These are phyloP conservation scores for Glaucopsyche alexis DNA, from an alignment of 2,888 invertebrate genomes.

Conservation along the genomic window DNA sequence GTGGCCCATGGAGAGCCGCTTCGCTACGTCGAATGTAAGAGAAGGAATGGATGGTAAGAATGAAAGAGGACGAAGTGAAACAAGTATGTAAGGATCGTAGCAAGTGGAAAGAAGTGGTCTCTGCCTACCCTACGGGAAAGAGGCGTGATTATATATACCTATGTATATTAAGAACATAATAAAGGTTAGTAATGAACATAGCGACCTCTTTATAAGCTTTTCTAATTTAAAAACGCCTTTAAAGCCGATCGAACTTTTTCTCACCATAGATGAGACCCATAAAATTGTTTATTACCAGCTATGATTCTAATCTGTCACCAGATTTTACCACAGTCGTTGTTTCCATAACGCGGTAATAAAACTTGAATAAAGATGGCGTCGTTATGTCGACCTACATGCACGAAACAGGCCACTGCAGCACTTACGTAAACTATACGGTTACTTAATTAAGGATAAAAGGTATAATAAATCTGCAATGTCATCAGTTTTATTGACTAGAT, in stretches of 20 bases:
- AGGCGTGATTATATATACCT: too few species aligned
- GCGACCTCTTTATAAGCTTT: neutral
- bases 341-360: neutral
- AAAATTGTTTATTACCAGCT: neutral
- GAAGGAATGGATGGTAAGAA: too few species aligned
- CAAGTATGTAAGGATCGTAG: too few species aligned
- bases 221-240: neutral
- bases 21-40: too few species aligned
- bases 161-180: too few species aligned
- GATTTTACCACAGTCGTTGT: neutral
- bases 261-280: neutral
- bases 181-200: too few species aligned
- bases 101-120: too few species aligned
- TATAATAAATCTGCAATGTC: neutral
- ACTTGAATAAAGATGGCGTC: conserved; percentile 21
- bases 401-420: conserved; percentile 26
- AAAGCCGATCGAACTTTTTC: neutral
- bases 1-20: too few species aligned
- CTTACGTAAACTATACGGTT: conserved; percentile 1
- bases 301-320: conserved; percentile 1
- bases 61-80: too few species aligned
- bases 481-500: neutral
- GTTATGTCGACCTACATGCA: conserved; percentile 16
- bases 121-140: too few species aligned
- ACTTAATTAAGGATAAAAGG: conserved; percentile 8